Percentiles rank a stretch among this genome's conserved stretches.
phyloP scores from a whole-genome alignment of 2,888 invertebrate genomes.

The Hymenopus coronatus region DNA sequence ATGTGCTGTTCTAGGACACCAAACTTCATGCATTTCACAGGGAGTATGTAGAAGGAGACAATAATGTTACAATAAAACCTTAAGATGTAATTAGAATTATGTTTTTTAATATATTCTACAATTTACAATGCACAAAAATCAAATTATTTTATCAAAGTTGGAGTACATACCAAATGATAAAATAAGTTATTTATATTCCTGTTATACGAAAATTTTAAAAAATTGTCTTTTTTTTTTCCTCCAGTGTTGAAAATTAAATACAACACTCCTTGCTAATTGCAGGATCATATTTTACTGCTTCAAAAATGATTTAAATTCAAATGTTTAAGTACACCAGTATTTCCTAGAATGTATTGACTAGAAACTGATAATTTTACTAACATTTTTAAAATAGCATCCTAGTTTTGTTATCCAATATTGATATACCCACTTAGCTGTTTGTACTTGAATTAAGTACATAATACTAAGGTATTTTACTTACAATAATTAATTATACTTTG shows the following conservation, averaged over 20 bases:
- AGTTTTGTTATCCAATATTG: background rate
- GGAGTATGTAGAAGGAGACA: background rate
- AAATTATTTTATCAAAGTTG: background rate
- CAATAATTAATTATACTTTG: background rate
- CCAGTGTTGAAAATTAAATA: background rate
- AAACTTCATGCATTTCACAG: background rate
- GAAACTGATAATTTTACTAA: background rate
- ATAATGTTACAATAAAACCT: background rate
- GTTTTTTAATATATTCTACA: background rate
- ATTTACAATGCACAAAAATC: background rate
- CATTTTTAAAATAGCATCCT: background rate
- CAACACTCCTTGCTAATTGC: background rate
- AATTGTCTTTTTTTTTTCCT: background rate
- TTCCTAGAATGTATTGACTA: background rate
- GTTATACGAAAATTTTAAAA: background rate
- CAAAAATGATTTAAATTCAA: background rate
- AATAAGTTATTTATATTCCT: background rate
- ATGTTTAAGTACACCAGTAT: background rate
- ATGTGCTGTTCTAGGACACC: background rate
- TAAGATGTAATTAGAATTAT: background rate
- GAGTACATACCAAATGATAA: background rate
- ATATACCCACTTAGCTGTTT: background rate
- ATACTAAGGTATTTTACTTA: background rate
- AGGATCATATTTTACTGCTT: background rate
- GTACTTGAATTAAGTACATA: background rate